phyloP scores from a whole-genome alignment of 1,140 invertebrate species.

The Andricus grossulariae region DNA sequence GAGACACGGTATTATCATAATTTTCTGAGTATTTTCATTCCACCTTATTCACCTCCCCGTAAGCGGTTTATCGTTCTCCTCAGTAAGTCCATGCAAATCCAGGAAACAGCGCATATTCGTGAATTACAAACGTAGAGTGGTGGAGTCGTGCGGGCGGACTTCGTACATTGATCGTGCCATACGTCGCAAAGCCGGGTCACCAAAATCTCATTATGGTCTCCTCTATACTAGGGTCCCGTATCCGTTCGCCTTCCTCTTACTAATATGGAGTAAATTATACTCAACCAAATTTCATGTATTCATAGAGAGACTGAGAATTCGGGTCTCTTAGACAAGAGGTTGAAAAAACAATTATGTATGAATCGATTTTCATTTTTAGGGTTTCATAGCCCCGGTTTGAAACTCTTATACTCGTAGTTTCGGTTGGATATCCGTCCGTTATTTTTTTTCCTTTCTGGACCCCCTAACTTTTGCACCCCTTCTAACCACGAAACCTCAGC shows the following conservation, averaged over 20 bases:
- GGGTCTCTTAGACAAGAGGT: too few relatives aligned
- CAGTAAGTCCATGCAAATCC: slow-evolving; percentile 15
- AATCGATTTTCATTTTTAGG: too few relatives aligned
- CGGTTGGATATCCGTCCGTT: too few relatives aligned
- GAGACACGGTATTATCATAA: slow-evolving; percentile 1
- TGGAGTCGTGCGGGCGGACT: background rate
- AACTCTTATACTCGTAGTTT: too few relatives aligned
- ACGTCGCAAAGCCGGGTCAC: slow-evolving; percentile 13
- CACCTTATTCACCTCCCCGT: background rate
- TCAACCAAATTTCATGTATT: too few relatives aligned
- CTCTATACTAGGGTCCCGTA: background rate
- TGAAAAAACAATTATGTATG: too few relatives aligned
- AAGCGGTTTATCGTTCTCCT: slow-evolving; percentile 26
- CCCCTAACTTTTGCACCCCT: too few relatives aligned
- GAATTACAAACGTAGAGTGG: slow-evolving; percentile 16
- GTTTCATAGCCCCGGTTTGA: too few relatives aligned
- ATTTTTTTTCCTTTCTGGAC: too few relatives aligned
- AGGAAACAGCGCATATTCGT: slow-evolving; percentile 22
- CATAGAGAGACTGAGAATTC: too few relatives aligned
- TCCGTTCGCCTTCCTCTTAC: background rate
- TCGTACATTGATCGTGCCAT: slow-evolving; percentile 20
- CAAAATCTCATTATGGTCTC: slow-evolving; percentile 17
- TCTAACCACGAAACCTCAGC: too few relatives aligned
- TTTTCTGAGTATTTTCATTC: slow-evolving; percentile 20
- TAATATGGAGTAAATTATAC: background rate